A percentile compares a stretch with the other conserved stretches of the same genome.
Conservation (phyloP, 2,888 invertebrate genomes). For the Drosophila antonietae region DNA sequence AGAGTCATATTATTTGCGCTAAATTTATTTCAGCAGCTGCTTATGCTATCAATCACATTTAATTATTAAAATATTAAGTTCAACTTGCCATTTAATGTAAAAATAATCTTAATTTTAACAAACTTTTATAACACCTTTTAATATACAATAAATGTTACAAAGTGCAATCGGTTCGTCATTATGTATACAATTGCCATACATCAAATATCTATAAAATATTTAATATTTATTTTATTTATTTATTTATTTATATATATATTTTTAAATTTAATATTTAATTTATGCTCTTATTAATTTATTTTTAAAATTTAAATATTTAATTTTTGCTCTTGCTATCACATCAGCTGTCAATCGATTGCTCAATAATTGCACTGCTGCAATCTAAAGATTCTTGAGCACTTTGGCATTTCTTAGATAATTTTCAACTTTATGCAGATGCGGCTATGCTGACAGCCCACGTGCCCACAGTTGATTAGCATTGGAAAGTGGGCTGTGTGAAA, state of each 20-base stretch:
- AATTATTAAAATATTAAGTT: fast-evolving
- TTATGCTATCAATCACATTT: neutral
- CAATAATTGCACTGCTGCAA: slow-evolving; percentile 28
- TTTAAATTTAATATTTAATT: neutral
- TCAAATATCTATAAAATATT: neutral
- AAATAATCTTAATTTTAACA: neutral
- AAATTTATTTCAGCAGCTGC: neutral
- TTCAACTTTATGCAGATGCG: slow-evolving; percentile 32
- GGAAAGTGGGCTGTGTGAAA: slow-evolving; percentile 32
- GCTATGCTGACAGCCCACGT: slow-evolving; percentile 5
- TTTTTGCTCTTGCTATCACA: too few relatives aligned
- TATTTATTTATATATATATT: neutral
- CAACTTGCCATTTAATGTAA: neutral
- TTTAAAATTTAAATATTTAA: too few relatives aligned
- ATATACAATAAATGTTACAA: too few relatives aligned
- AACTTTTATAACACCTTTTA: too few relatives aligned
- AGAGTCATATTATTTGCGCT: neutral
- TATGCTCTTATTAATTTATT: neutral
- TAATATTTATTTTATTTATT: neutral
- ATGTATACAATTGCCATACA: neutral
- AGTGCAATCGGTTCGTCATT: too few relatives aligned
- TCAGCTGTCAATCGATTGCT: slow-evolving; percentile 10
- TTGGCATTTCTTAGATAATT: slow-evolving; percentile 13
- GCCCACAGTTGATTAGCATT: slow-evolving; percentile 54
- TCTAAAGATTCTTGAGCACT: slow-evolving; percentile 11